phyloP scores from a whole-genome alignment of 2,113 vertebrate genomes.

The Hiodon tergisus region DNA sequence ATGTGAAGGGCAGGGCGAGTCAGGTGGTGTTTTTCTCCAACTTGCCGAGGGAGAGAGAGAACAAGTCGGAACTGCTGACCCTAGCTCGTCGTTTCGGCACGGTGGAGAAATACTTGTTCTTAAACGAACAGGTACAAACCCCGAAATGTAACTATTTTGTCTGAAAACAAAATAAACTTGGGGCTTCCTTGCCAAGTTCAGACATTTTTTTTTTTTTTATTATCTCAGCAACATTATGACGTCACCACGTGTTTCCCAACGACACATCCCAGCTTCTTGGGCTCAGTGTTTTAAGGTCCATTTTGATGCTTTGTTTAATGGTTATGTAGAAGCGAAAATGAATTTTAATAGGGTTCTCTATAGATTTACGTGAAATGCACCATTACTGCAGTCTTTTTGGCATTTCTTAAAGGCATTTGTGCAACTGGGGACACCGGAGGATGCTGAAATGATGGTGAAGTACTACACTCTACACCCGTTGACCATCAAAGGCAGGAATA shows the following conservation, averaged over 20 bases:
- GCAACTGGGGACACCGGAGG: slow-evolving; percentile 80
- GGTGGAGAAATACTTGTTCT: slow-evolving; percentile 66
- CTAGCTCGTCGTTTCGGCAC: slow-evolving; percentile 57
- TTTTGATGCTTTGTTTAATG: too few species aligned
- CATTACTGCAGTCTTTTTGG: background rate
- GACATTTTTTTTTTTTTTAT: background rate
- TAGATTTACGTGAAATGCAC: too few species aligned
- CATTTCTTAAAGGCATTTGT: slow-evolving; percentile 76
- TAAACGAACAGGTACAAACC: slow-evolving; percentile 53
- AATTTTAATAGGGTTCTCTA: too few species aligned
- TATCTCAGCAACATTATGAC: background rate
- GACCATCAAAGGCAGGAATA: slow-evolving; percentile 44
- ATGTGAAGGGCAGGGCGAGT: slow-evolving; percentile 37
- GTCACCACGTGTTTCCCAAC: background rate
- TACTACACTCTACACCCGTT: slow-evolving; percentile 81
- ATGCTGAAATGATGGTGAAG: slow-evolving; percentile 88
- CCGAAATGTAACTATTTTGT: background rate
- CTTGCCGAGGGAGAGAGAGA: slow-evolving; percentile 55
- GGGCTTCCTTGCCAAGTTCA: background rate
- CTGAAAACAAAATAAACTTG: background rate
- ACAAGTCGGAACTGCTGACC: slow-evolving; percentile 63
- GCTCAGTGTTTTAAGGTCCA: too few species aligned
- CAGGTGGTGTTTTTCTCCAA: slow-evolving; percentile 69
- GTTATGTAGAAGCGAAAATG: too few species aligned
- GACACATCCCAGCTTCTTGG: too few species aligned